Conservation (phyloP, 2,797 vertebrate species). For the Pteropus rufus region DNA sequence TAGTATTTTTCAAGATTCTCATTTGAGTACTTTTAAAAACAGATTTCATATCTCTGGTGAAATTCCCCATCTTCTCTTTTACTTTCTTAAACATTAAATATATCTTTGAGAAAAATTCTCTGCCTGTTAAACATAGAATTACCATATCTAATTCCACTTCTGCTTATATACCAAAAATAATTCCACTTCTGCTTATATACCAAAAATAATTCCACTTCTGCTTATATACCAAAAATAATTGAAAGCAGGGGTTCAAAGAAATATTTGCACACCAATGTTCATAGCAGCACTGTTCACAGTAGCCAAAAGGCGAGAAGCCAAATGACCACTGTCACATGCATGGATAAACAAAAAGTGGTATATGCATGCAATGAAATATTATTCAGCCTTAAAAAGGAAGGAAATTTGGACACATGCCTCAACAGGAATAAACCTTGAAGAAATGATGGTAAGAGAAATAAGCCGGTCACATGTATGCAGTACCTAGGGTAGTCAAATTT, state of each 20-base stretch:
- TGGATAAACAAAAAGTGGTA: background rate
- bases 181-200: background rate
- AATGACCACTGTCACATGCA: background rate
- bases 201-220: background rate
- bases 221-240: background rate
- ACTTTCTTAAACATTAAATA: constrained; percentile 11
- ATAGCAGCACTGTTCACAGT: background rate
- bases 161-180: background rate
- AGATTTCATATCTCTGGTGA: background rate
- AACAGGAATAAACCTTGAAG: background rate
- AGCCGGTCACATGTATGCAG: background rate
- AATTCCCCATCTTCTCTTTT: background rate
- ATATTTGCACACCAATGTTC: background rate
- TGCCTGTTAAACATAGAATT: background rate
- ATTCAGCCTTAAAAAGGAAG: background rate
- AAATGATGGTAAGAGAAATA: background rate
- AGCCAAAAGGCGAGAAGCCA: background rate
- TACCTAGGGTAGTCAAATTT: background rate
- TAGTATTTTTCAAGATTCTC: constrained; percentile 11
- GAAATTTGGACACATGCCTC: background rate
- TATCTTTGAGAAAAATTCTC: background rate
- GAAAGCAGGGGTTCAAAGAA: background rate
- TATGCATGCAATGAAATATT: background rate
- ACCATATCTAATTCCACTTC: background rate
- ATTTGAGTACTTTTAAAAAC: background rate